These are phyloP conservation scores for Stenolophus ochropezus DNA, from an alignment of 2,888 invertebrate species.

Conservation along the genomic window DNA sequence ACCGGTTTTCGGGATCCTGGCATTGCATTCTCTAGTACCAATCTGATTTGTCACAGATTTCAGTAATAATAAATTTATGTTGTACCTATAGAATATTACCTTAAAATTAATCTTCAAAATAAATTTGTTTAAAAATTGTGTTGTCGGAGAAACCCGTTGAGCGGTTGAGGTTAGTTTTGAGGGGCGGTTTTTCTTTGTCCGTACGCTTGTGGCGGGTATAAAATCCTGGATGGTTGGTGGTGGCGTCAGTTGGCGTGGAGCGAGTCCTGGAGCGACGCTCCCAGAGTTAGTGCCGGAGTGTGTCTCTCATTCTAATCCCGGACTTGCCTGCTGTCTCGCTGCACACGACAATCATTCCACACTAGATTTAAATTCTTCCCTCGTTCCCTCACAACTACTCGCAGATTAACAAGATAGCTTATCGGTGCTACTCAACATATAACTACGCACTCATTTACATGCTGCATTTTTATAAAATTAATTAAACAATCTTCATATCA, in stretches of 20 bases:
- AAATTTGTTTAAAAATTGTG: too few species aligned
- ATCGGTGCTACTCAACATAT: background rate
- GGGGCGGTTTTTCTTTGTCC: background rate
- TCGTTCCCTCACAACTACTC: background rate
- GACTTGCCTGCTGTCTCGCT: background rate
- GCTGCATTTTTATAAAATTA: background rate
- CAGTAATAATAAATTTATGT: too few species aligned
- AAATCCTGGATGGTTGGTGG: background rate
- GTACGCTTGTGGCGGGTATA: slow-evolving; percentile 20
- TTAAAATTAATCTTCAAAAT: too few species aligned
- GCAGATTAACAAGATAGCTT: background rate
- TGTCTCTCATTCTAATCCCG: slow-evolving; percentile 31
- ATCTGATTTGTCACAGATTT: too few species aligned
- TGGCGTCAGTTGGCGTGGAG: slow-evolving; percentile 43
- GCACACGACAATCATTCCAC: background rate
- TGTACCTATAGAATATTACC: too few species aligned
- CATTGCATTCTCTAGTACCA: too few species aligned
- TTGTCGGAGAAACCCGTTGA: too few species aligned
- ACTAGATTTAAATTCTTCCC: background rate
- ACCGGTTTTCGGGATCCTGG: too few species aligned
- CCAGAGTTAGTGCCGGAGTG: slow-evolving; percentile 39
- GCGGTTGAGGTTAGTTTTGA: too few species aligned
- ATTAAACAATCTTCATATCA: background rate
- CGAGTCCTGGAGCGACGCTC: background rate
- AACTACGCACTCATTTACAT: too few species aligned